Percentiles rank a stretch among this genome's conserved stretches.
phyloP scores from a whole-genome alignment of 1,140 invertebrate genomes.

The Amphibalanus amphitrite region DNA sequence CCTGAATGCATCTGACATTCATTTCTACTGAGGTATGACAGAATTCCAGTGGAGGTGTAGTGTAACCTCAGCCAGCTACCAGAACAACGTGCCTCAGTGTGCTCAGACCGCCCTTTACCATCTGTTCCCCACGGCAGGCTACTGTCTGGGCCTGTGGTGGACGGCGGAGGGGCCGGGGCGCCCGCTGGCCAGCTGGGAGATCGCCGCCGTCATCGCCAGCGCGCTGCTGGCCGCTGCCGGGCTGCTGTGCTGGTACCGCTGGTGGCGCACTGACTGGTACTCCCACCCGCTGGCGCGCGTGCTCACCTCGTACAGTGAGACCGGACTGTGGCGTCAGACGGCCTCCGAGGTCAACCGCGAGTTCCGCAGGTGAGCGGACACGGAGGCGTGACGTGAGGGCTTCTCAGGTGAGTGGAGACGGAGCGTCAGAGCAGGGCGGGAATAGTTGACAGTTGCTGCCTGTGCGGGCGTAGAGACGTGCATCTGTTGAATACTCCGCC shows the following conservation, averaged over 20 bases:
- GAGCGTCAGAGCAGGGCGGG: too few species aligned
- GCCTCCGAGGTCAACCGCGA: constrained; percentile 57
- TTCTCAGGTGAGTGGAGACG: too few species aligned
- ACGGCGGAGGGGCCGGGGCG: background rate
- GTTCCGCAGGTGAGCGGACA: constrained; percentile 42
- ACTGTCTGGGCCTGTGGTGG: constrained; percentile 12
- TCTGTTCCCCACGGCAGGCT: constrained; percentile 11
- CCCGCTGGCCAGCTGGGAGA: background rate
- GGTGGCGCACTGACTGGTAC: constrained; percentile 46
- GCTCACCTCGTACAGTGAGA: constrained; percentile 42
- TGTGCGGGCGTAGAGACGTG: too few species aligned
- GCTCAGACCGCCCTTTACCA: background rate
- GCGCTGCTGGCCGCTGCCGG: constrained; percentile 16
- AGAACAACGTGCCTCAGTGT: too few species aligned
- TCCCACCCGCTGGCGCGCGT: constrained; percentile 54
- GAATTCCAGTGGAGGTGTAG: too few species aligned
- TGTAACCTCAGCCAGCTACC: too few species aligned
- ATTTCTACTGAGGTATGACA: too few species aligned
- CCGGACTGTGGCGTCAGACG: constrained; percentile 42
- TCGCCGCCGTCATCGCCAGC: constrained; percentile 7
- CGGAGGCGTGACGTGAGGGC: too few species aligned
- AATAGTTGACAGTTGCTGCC: too few species aligned
- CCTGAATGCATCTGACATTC: too few species aligned
- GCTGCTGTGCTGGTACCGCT: constrained; percentile 26
- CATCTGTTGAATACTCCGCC: too few species aligned